Conservation (phyloP, 1,140 invertebrate species). For the Planococcus citri region DNA sequence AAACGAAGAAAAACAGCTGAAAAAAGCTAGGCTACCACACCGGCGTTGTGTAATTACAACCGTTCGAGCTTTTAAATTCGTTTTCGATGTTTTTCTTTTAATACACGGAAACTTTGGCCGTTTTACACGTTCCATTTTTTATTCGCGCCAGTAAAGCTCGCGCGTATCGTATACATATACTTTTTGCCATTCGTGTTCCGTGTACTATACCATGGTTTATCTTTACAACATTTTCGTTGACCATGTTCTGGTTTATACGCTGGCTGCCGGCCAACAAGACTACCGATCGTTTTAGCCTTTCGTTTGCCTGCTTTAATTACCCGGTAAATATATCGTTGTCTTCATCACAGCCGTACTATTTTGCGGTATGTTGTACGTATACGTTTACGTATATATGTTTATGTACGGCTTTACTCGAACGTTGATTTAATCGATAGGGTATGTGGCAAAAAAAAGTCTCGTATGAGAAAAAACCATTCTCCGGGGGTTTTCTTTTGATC, state of each 20-base stretch:
- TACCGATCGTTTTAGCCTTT: neutral
- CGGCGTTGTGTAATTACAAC: too few relatives aligned
- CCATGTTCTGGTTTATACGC: neutral
- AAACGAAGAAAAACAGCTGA: too few relatives aligned
- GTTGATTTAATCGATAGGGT: neutral
- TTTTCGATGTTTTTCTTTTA: too few relatives aligned
- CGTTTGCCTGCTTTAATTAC: neutral
- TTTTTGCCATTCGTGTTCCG: neutral
- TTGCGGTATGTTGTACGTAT: too few relatives aligned
- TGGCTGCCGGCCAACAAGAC: neutral
- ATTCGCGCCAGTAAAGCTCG: neutral
- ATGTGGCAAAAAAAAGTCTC: neutral
- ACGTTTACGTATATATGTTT: too few relatives aligned
- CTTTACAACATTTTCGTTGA: neutral
- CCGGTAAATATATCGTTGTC: neutral
- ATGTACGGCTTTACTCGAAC: too few relatives aligned
- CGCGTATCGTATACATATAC: too few relatives aligned
- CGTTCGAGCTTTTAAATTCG: too few relatives aligned
- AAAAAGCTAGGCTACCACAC: too few relatives aligned
- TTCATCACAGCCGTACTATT: neutral
- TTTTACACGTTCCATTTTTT: neutral
- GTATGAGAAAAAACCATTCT: neutral
- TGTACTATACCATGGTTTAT: neutral
- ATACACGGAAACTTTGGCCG: neutral
- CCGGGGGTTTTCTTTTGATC: neutral